Base-by-base conservation (phyloP, 2,797 vertebrate genomes). In the Pteropus rufus region DNA sequence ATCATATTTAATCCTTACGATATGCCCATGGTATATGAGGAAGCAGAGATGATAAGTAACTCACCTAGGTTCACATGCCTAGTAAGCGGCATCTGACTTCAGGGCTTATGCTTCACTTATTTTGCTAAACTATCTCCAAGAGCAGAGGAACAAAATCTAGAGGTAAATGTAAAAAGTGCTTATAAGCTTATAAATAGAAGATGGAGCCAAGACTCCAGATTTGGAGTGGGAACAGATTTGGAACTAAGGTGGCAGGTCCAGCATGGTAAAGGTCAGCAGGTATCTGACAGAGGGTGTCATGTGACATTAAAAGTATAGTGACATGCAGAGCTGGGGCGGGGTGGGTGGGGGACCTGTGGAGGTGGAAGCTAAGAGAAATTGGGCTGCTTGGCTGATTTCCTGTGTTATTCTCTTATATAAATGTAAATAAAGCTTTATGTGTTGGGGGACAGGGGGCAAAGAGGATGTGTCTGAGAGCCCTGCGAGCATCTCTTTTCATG, bases 11-110 rank as follows among this genome's bases (percentile, higher is more conserved):
- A 82, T 88, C 26, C 46, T 96, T 31, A 46, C 10, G 75, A 54
- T 76, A 52, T 11, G 60, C 49, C 29, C 21, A 93, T 64, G 91
- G 88, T 12, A 39, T 65, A 87, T 70, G 82, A 81, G 82, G 89
- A 97, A 86, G 86, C 14, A 89, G 49, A 92, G 70, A 93, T 95
- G 79, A 83, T 93, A 91, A 95, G 91, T 67, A 88, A 64, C 44
- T 91, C 23, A 26, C 44, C n/a, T 60, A 65, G n/a, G 60, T 60
- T 86, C 70, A 89, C 5, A 44, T 26, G 12, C 34, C 75, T 86
- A 76, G 70, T 54, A 52, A 84, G 31, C 24, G 29, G 70, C 41
- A 72, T 52, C 23, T 93, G 44, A 77, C n/a, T 56, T 56, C 15
- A 79, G 41, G 44, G 11, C 8, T 89, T 90, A 80, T 19, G 23